Conservation (phyloP, 2,113 vertebrate genomes). For the Corythaixoides concolor region DNA sequence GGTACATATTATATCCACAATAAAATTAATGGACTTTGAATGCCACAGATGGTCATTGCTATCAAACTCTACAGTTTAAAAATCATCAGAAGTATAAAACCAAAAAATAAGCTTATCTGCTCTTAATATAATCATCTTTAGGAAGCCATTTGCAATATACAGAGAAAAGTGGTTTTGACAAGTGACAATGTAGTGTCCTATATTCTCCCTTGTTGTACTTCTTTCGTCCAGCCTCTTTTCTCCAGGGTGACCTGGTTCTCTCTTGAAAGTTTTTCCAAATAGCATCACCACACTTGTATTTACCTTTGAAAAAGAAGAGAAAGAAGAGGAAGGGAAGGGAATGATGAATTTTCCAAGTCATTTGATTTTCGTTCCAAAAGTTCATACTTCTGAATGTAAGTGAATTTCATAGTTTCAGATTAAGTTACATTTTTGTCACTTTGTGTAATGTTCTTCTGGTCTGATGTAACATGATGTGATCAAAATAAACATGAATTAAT, state of each 20-base stretch:
- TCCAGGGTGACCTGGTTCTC: background rate
- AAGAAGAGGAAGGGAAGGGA: background rate
- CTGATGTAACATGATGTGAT: background rate
- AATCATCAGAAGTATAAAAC: background rate
- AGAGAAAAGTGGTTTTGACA: background rate
- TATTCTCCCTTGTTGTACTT: background rate
- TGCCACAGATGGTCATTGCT: background rate
- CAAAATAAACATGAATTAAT: conserved; percentile 21
- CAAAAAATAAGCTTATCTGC: background rate
- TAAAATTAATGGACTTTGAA: conserved; percentile 16
- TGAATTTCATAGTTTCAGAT: background rate
- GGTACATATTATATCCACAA: background rate
- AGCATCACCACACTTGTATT: background rate
- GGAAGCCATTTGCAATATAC: background rate
- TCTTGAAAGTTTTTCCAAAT: background rate
- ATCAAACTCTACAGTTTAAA: background rate
- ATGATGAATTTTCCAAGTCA: background rate
- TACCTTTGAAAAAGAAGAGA: background rate
- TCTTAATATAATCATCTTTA: background rate
- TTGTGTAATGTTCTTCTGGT: background rate
- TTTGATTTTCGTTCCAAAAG: background rate
- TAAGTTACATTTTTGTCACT: background rate
- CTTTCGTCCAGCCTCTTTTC: background rate
- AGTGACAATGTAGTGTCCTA: background rate
- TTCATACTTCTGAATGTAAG: background rate